A percentile compares a stretch with the other conserved stretches of the same genome.
Conservation (phyloP, 2,797 vertebrate species). For the Rachycentron canadum region DNA sequence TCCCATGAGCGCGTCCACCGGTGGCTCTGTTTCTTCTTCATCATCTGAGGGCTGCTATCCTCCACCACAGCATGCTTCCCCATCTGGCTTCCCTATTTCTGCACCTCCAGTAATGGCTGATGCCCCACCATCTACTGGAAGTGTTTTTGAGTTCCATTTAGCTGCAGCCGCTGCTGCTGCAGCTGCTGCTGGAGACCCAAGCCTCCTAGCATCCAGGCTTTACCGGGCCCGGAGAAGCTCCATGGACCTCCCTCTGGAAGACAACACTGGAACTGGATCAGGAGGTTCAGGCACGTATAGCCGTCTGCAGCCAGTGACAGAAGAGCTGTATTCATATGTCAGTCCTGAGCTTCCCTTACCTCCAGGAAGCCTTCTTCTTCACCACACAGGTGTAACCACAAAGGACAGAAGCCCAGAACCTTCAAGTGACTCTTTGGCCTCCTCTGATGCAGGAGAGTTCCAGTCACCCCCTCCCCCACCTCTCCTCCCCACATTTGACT, state of each 20-base stretch:
- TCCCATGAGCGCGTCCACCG: constrained; percentile 79
- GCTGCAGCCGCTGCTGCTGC: constrained; percentile 85
- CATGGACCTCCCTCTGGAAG: constrained; percentile 92
- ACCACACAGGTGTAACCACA: constrained; percentile 75
- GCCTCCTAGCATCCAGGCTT: constrained; percentile 81
- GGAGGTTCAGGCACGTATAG: constrained; percentile 83
- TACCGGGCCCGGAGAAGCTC: constrained; percentile 90
- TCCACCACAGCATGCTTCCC: constrained; percentile 81
- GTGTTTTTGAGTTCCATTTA: constrained; percentile 94
- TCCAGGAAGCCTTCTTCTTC: constrained; percentile 87
- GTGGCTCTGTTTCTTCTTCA: constrained; percentile 58
- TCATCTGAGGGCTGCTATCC: constrained; percentile 81
- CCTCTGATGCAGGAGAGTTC: constrained; percentile 94
- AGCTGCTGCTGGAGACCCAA: constrained; percentile 81
- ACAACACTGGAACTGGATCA: constrained; percentile 75
- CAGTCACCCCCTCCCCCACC: constrained; percentile 91
- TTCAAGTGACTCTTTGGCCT: constrained; percentile 95
- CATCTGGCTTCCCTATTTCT: constrained; percentile 90
- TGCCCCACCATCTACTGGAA: constrained; percentile 77
- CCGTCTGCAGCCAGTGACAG: constrained; percentile 95
- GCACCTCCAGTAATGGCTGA: constrained; percentile 90
- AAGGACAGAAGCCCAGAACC: constrained; percentile 93
- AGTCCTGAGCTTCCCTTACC: constrained; percentile 89
- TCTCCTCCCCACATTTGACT: constrained; percentile 82
- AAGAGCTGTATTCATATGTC: constrained; percentile 89